Conservation (phyloP, 2,113 vertebrate genomes). For the Noctilio leporinus region DNA sequence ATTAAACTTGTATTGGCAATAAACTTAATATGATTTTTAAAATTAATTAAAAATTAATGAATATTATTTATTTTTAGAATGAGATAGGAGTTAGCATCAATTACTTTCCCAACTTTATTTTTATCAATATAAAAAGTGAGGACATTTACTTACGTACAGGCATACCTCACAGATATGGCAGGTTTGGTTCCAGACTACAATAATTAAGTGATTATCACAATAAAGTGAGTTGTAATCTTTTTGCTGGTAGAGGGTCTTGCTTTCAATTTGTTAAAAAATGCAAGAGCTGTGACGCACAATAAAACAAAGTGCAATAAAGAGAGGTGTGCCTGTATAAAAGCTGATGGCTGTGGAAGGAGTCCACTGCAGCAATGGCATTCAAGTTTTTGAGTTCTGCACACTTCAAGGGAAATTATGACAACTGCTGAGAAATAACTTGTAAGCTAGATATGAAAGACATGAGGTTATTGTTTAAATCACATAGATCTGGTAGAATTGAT, state of each 20-base stretch:
- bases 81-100: background rate
- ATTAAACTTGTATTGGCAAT: background rate
- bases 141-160: background rate
- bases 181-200: background rate
- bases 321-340: background rate
- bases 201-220: background rate
- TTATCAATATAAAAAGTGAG: background rate
- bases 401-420: background rate
- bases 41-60: background rate
- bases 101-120: background rate
- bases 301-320: background rate
- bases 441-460: background rate
- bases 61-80: background rate
- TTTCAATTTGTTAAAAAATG: background rate
- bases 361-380: background rate
- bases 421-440: background rate
- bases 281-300: background rate
- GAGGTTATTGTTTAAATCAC: background rate
- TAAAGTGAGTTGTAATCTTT: background rate
- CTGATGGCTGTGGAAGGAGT: background rate
- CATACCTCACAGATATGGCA: background rate
- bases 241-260: background rate
- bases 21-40: background rate
- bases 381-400: background rate
- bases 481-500: background rate